A percentile compares a stretch with the other conserved stretches of the same genome.
Evolutionary conservation across 2,888 invertebrate genomes (phyloP).

Genomic region (Himalopsyche japonica): DNA sequence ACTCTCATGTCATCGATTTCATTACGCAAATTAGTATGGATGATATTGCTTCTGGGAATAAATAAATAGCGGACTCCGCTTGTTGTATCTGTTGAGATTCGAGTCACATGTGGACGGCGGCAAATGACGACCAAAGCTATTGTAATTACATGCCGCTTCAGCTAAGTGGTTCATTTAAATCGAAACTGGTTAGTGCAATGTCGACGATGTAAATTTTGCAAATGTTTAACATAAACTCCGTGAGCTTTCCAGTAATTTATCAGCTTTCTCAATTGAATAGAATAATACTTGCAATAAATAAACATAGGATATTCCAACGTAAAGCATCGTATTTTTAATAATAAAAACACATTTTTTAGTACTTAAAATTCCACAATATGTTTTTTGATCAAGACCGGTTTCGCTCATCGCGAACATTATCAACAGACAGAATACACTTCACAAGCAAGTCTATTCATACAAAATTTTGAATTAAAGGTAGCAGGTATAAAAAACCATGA

Average conservation of each 20-base stretch:
- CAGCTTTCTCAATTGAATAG: background rate
- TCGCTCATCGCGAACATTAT: too few relatives aligned
- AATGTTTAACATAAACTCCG: background rate
- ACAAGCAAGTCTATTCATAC: too few relatives aligned
- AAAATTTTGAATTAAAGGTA: too few relatives aligned
- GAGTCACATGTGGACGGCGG: slow-evolving; percentile 1
- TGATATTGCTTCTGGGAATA: slow-evolving; percentile 18
- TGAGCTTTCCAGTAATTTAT: background rate
- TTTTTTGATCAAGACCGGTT: too few relatives aligned
- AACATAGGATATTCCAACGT: background rate
- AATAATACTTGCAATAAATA: background rate
- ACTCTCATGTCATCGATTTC: slow-evolving; percentile 19
- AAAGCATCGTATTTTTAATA: too few relatives aligned
- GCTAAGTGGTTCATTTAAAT: slow-evolving; percentile 9
- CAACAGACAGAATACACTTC: too few relatives aligned
- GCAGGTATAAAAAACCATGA: too few relatives aligned
- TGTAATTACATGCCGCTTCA: slow-evolving; percentile 14
- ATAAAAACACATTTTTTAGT: too few relatives aligned
- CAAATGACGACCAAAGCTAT: slow-evolving; percentile 14
- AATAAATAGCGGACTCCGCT: slow-evolving; percentile 11
- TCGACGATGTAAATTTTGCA: background rate
- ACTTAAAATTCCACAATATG: too few relatives aligned
- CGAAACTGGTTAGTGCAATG: slow-evolving; percentile 9
- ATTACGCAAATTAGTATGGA: slow-evolving; percentile 22
- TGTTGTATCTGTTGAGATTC: slow-evolving; percentile 15